Evolutionary conservation across 2,888 invertebrate genomes (phyloP).

Genomic region (Pammene aurita): DNA sequence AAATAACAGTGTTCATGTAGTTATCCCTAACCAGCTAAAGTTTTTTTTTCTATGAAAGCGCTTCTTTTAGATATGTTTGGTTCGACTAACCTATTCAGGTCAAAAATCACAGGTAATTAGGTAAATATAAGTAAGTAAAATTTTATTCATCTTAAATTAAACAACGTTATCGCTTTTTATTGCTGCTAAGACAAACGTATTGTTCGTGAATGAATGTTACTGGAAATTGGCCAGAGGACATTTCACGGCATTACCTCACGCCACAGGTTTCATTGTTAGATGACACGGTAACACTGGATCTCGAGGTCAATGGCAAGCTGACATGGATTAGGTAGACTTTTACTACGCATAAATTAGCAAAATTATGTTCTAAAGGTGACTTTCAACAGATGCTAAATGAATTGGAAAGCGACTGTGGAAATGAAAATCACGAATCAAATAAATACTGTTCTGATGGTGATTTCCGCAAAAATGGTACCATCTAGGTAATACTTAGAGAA

Average conservation of each 20-base stretch:
- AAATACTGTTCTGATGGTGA: too few relatives aligned
- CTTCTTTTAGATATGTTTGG: too few relatives aligned
- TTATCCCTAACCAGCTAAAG: too few relatives aligned
- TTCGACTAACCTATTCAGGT: too few relatives aligned
- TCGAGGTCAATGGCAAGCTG: slow-evolving; percentile 4
- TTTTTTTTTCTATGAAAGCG: too few relatives aligned
- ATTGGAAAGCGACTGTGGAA: background rate
- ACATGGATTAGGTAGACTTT: background rate
- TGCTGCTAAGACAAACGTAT: slow-evolving; percentile 8
- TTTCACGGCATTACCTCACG: slow-evolving; percentile 30
- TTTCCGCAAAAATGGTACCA: too few relatives aligned
- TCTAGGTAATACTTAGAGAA: too few relatives aligned
- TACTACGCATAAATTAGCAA: background rate
- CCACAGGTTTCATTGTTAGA: slow-evolving; percentile 5
- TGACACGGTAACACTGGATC: background rate
- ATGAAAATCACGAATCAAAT: background rate
- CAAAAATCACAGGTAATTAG: too few relatives aligned
- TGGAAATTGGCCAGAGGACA: slow-evolving; percentile 20
- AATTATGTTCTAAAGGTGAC: slow-evolving; percentile 1
- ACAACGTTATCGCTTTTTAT: background rate
- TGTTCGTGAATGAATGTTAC: slow-evolving; percentile 27
- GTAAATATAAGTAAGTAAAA: too few relatives aligned
- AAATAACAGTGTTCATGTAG: too few relatives aligned
- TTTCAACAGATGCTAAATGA: background rate
- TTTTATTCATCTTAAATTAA: too few relatives aligned